These are phyloP conservation scores for Grantiella picta DNA, from an alignment of 2,113 vertebrate genomes.

Conservation along the genomic window DNA sequence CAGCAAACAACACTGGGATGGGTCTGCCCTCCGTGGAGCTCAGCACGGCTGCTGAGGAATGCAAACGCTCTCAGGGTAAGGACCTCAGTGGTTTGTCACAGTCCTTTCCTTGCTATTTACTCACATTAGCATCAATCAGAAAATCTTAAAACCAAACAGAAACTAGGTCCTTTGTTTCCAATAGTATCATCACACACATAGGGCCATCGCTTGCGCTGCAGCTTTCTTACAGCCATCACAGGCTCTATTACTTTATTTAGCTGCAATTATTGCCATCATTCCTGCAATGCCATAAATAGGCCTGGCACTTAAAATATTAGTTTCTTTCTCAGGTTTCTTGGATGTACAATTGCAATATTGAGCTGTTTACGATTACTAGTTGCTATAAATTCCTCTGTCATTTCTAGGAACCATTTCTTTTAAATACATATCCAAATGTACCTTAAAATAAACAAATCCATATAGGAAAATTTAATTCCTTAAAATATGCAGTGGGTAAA, in stretches of 20 bases:
- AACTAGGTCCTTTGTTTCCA: not conserved
- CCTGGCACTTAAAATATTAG: not conserved
- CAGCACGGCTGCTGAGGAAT: not conserved
- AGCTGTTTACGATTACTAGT: not conserved
- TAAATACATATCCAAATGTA: not conserved
- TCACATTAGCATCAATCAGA: not conserved
- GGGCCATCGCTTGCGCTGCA: not conserved
- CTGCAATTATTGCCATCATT: not conserved
- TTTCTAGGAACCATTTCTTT: not conserved
- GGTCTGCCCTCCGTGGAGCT: not conserved
- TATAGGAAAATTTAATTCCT: not conserved
- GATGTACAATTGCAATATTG: not conserved
- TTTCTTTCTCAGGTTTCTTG: conserved; percentile 11
- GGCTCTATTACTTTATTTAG: not conserved
- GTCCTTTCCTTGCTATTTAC: not conserved
- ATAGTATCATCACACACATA: not conserved
- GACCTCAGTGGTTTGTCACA: not conserved
- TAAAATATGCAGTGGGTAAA: not conserved
- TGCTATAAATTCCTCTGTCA: not conserved
- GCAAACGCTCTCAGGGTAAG: not conserved
- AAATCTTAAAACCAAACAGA: not conserved
- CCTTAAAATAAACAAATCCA: conserved; percentile 15
- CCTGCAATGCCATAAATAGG: not conserved
- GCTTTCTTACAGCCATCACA: not conserved
- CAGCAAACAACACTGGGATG: not conserved